phyloP scores from a whole-genome alignment of 2,113 vertebrate species.

The Chionis minor region DNA sequence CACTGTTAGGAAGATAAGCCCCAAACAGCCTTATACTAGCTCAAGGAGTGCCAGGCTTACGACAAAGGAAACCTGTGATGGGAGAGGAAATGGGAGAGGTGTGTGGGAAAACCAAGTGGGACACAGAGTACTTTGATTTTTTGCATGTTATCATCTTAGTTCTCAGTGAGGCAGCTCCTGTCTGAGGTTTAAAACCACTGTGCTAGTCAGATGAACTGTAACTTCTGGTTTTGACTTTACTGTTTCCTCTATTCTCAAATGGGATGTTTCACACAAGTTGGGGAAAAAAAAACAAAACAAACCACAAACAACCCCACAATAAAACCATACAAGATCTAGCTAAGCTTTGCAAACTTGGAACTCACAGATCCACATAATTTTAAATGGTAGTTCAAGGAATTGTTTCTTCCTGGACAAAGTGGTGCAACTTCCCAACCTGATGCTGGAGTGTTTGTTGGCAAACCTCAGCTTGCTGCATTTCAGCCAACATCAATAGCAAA shows the following conservation, averaged over 20 bases:
- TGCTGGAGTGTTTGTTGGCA: background rate
- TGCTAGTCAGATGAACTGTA: background rate
- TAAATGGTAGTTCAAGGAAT: background rate
- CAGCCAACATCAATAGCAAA: background rate
- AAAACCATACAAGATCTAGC: background rate
- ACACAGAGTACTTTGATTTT: background rate
- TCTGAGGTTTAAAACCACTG: background rate
- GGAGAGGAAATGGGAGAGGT: rapidly evolving
- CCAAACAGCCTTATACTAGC: background rate
- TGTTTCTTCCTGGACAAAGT: background rate
- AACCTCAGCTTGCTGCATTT: background rate
- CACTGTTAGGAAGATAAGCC: background rate
- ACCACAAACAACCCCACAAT: no score
- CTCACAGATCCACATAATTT: background rate
- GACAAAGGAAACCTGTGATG: background rate
- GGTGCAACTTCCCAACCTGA: background rate
- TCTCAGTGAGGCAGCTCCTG: background rate
- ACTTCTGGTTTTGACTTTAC: background rate
- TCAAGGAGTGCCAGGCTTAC: background rate
- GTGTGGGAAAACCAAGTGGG: background rate
- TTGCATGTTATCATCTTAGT: background rate
- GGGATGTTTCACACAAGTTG: background rate
- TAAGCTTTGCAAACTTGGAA: background rate
- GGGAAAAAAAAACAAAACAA: background rate
- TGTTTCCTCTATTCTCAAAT: background rate